Percentiles rank a stretch among this genome's conserved stretches.
Evolutionary conservation across 2,113 vertebrate species (phyloP).

Genomic region (Cavia aperea): DNA sequence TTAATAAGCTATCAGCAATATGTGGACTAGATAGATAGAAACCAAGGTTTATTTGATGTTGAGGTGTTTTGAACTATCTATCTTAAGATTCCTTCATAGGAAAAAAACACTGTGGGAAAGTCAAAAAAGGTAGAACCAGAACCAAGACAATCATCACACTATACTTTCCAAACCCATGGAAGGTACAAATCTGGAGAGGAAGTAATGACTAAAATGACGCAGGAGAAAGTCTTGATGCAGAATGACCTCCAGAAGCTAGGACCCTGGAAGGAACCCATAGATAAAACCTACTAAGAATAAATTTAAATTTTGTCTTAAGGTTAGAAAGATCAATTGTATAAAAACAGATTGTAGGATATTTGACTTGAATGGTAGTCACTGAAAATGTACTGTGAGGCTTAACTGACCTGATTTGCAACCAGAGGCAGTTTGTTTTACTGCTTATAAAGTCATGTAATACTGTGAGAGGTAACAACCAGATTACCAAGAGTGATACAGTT

Average conservation of each 20-base stretch:
- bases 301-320: background rate
- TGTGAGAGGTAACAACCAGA: background rate
- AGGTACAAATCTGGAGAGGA: background rate
- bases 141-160: background rate
- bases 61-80: background rate
- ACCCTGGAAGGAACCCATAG: background rate
- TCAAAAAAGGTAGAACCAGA: background rate
- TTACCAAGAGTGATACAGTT: background rate
- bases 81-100: background rate
- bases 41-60: background rate
- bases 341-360: background rate
- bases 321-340: background rate
- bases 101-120: background rate
- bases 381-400: background rate
- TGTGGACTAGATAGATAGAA: background rate
- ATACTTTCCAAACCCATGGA: background rate
- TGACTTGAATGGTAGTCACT: background rate
- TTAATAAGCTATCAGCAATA: background rate
- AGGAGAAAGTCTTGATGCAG: background rate
- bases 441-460: background rate
- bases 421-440: constrained; percentile 1
- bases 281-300: background rate
- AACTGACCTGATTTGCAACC: background rate
- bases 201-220: background rate
- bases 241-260: background rate